These are phyloP conservation scores for Pelusios castaneus DNA, from an alignment of 2,113 vertebrate genomes.

Conservation along the genomic window DNA sequence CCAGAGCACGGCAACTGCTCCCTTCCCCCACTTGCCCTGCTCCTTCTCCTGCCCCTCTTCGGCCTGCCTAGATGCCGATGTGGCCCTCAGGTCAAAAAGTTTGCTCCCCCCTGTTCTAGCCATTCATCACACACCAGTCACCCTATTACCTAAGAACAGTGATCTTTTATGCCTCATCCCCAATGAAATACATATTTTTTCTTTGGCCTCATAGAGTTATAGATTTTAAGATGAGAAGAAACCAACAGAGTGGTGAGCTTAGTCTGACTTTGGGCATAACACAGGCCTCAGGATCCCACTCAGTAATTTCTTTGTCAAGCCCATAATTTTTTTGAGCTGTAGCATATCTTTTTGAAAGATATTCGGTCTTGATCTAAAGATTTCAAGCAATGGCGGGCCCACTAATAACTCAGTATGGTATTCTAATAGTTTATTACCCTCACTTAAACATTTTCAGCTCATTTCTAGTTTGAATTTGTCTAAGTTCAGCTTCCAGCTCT, in stretches of 20 bases:
- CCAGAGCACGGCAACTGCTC: too few species aligned
- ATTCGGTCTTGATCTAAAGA: not conserved
- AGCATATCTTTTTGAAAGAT: not conserved
- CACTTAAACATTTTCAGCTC: not conserved
- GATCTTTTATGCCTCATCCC: rapidly evolving
- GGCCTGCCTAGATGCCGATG: too few species aligned
- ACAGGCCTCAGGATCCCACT: rapidly evolving
- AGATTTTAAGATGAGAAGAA: not conserved
- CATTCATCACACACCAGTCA: not conserved
- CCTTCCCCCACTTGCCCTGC: too few species aligned
- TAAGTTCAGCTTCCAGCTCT: not conserved
- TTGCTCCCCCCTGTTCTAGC: not conserved
- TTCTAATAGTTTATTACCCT: not conserved
- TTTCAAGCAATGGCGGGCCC: not conserved
- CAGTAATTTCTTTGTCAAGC: not conserved
- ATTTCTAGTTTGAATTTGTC: not conserved
- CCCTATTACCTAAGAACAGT: not conserved
- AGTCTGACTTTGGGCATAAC: not conserved
- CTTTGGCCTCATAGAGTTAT: not conserved
- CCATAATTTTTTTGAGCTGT: not conserved
- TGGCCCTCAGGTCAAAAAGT: too few species aligned
- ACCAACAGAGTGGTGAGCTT: not conserved
- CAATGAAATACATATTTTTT: not conserved
- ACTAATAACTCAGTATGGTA: not conserved
- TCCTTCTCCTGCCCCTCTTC: too few species aligned